A percentile compares a stretch with the other conserved stretches of the same genome.
These are phyloP conservation scores for Bufo bufo DNA, from an alignment of 2,113 vertebrate genomes.

Conservation along the genomic window DNA sequence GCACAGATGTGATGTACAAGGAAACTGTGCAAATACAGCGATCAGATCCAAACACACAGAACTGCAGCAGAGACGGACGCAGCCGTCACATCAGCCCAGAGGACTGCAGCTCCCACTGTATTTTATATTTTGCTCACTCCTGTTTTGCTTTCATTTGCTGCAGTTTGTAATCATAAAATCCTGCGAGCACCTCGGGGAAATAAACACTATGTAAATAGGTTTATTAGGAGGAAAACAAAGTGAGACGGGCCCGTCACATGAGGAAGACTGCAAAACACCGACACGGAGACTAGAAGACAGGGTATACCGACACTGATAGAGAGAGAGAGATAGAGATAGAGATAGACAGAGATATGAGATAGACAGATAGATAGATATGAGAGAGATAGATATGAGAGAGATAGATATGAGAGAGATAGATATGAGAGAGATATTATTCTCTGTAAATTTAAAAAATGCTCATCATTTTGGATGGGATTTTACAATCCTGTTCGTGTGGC, in stretches of 20 bases:
- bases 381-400: no score
- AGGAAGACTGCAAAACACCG: background rate
- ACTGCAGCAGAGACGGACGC: background rate
- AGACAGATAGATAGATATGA: no score
- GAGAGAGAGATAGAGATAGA: background rate
- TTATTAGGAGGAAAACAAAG: conserved; percentile 6
- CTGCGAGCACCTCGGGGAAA: background rate
- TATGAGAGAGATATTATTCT: no score
- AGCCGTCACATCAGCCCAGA: background rate
- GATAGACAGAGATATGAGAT: no score
- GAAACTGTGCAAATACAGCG: background rate
- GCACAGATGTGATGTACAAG: background rate
- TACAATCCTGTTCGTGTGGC: no score
- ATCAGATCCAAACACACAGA: background rate
- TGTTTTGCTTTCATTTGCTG: conserved; percentile 27
- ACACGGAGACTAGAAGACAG: background rate
- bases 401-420: no score
- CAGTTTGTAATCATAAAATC: conserved; percentile 36
- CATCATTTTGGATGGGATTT: no score
- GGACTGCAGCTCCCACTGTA: background rate
- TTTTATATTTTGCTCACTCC: background rate
- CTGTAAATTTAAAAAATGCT: no score
- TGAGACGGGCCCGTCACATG: background rate
- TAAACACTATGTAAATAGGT: conserved; percentile 27
- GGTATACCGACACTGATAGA: background rate